Percentiles rank a stretch among this genome's conserved stretches.
Conservation (phyloP, 2,888 invertebrate species). For the Gerosis bhagava region DNA sequence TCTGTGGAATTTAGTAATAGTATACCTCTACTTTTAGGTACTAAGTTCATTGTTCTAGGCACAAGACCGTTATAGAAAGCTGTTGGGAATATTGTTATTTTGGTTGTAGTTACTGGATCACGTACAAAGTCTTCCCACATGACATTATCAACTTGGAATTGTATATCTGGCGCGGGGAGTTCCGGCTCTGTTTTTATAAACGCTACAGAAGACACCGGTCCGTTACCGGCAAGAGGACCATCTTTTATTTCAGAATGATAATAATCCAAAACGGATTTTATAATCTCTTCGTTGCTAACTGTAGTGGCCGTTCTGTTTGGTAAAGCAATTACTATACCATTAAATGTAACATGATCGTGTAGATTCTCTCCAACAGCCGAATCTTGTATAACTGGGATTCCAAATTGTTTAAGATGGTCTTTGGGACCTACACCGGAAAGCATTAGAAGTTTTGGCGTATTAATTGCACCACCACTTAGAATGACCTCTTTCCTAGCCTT, state of each 20-base stretch:
- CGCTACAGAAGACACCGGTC: slow-evolving; percentile 76
- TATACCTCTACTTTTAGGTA: slow-evolving; percentile 83
- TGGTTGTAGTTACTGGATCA: slow-evolving; percentile 68
- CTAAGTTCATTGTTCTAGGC: slow-evolving; percentile 79
- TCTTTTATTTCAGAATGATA: slow-evolving; percentile 48
- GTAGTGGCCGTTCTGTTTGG: slow-evolving; percentile 72
- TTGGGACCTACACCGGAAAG: slow-evolving; percentile 64
- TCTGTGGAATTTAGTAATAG: slow-evolving; percentile 83
- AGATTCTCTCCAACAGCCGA: slow-evolving; percentile 62
- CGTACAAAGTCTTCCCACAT: slow-evolving; percentile 74
- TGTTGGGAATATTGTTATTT: slow-evolving; percentile 68
- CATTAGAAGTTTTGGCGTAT: slow-evolving; percentile 60
- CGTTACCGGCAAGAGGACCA: slow-evolving; percentile 79
- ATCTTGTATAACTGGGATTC: slow-evolving; percentile 50
- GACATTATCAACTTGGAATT: slow-evolving; percentile 78
- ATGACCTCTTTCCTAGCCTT: slow-evolving; percentile 61
- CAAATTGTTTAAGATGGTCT: slow-evolving; percentile 46
- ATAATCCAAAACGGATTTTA: slow-evolving; percentile 61
- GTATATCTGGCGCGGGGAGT: slow-evolving; percentile 82
- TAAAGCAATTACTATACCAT: slow-evolving; percentile 73
- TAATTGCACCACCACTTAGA: slow-evolving; percentile 54
- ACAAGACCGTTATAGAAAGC: slow-evolving; percentile 82
- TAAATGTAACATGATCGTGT: slow-evolving; percentile 66
- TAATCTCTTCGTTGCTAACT: slow-evolving; percentile 54
- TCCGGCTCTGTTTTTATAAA: slow-evolving; percentile 78